These are phyloP conservation scores for Dioctria rufipes DNA, from an alignment of 2,888 invertebrate species.

Conservation along the genomic window DNA sequence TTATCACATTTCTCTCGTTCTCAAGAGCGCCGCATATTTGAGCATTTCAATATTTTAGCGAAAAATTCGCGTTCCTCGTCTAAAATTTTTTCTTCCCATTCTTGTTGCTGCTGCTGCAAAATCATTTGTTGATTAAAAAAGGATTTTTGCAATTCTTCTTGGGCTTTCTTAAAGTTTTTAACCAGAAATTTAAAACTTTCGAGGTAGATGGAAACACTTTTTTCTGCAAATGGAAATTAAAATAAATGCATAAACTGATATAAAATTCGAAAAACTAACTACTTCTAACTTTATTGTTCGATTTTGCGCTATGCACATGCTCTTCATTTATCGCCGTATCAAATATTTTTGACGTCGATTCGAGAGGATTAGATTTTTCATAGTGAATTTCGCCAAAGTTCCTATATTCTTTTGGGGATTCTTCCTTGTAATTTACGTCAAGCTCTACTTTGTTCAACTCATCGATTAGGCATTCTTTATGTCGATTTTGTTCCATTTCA, in stretches of 20 bases:
- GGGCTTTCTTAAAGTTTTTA: slow-evolving; percentile 13
- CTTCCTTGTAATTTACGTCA: not conserved
- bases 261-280: not conserved
- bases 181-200: slow-evolving; percentile 33
- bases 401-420: not conserved
- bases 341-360: not conserved
- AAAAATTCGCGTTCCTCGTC: slow-evolving; percentile 49
- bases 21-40: not conserved
- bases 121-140: slow-evolving; percentile 32
- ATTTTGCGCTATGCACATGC: not conserved
- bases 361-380: not conserved
- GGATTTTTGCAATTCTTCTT: slow-evolving; percentile 37
- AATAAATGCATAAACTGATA: not conserved
- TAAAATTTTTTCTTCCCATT: slow-evolving; percentile 50
- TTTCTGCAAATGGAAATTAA: not conserved
- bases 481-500: slow-evolving; percentile 14
- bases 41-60: slow-evolving; percentile 24
- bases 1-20: too few relatives aligned
- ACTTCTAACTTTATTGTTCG: not conserved
- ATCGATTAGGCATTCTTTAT: not conserved
- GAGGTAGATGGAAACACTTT: not conserved
- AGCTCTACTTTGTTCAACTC: not conserved
- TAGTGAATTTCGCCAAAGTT: too few relatives aligned
- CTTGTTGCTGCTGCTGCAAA: slow-evolving; percentile 44
- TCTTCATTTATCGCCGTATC: not conserved